Percentiles rank a stretch among this genome's conserved stretches.
Evolutionary conservation across 2,888 invertebrate genomes (phyloP).

Genomic region (Synergus laeviventris): DNA sequence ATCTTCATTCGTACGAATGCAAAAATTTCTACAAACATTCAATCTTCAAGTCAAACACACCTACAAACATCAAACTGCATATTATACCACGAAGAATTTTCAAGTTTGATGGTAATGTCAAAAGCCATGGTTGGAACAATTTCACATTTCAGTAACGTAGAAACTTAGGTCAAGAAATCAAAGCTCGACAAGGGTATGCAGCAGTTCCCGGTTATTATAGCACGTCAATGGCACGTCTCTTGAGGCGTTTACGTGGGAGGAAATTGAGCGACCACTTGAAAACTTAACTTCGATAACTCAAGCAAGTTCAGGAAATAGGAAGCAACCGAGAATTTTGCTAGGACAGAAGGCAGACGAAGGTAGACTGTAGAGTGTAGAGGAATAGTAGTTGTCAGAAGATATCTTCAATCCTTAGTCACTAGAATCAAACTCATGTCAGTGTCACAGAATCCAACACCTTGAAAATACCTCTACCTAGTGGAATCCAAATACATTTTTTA

Average conservation of each 20-base stretch:
- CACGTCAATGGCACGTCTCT: slow-evolving; percentile 38
- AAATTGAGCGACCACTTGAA: slow-evolving; percentile 38
- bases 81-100: not conserved
- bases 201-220: slow-evolving; percentile 34
- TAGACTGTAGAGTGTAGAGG: slow-evolving; percentile 1
- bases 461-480: not conserved
- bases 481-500: slow-evolving; percentile 3
- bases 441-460: slow-evolving; percentile 3
- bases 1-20: not conserved
- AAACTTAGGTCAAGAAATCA: slow-evolving; percentile 2
- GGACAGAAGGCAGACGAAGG: slow-evolving; percentile 29
- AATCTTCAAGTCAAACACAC: not conserved
- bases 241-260: slow-evolving; percentile 23
- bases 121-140: not conserved
- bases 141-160: not conserved
- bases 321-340: not conserved
- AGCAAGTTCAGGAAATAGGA: slow-evolving; percentile 5
- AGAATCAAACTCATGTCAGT: not conserved
- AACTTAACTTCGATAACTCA: slow-evolving; percentile 29
- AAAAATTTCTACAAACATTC: not conserved
- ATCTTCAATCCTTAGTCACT: slow-evolving; percentile 7
- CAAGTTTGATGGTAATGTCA: not conserved
- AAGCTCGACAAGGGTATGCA: not conserved
- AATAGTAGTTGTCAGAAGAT: not conserved
- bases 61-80: not conserved